Percentiles rank a stretch among this genome's conserved stretches.
Evolutionary conservation across 2,888 invertebrate species (phyloP).

Genomic region (Luperina nickerlii): DNA sequence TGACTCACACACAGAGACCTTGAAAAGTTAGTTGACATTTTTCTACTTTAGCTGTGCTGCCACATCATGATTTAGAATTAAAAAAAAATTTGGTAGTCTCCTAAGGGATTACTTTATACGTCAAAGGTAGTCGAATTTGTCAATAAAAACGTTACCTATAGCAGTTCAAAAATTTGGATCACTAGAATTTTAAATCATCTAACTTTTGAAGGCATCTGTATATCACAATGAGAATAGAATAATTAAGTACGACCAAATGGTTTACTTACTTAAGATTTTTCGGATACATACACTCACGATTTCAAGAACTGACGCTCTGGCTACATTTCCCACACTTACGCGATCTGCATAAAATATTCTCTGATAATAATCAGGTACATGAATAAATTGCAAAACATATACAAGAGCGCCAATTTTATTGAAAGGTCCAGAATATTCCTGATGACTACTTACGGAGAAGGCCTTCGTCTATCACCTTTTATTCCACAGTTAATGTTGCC

Average conservation of each 20-base stretch:
- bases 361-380: conserved; percentile 18
- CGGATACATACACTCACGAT: neutral
- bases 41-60: too few species aligned
- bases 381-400: conserved; percentile 32
- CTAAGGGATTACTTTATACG: too few species aligned
- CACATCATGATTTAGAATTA: neutral
- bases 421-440: conserved; percentile 28
- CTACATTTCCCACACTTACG: conserved; percentile 21
- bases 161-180: too few species aligned
- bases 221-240: neutral
- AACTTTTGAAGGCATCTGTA: too few species aligned
- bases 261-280: neutral
- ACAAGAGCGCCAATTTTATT: conserved; percentile 30
- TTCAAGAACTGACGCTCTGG: neutral
- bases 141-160: too few species aligned
- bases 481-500: conserved; percentile 48
- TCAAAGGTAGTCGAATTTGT: too few species aligned
- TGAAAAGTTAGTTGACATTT: too few species aligned
- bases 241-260: neutral
- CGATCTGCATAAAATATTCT: conserved; percentile 13
- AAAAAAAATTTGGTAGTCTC: too few species aligned
- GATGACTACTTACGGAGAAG: conserved; percentile 28
- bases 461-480: conserved; percentile 27
- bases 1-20: too few species aligned
- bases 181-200: too few species aligned